These are phyloP conservation scores for Pomacea canaliculata DNA, from an alignment of 2,888 invertebrate genomes.

Conservation along the genomic window DNA sequence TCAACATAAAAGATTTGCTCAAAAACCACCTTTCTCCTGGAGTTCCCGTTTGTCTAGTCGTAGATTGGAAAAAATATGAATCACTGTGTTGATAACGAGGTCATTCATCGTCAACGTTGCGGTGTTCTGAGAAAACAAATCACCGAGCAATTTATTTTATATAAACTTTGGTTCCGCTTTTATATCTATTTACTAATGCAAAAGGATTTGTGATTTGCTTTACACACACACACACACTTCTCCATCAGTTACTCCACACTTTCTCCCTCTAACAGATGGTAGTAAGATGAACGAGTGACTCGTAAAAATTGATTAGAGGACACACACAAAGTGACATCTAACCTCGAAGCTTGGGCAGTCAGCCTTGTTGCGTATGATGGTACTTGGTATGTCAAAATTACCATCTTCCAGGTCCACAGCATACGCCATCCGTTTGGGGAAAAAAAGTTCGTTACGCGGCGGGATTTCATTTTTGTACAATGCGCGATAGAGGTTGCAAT, in stretches of 20 bases:
- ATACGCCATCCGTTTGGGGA: conserved; percentile 97
- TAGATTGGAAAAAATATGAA: conserved; percentile 95
- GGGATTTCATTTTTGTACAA: conserved; percentile 74
- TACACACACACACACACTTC: background rate
- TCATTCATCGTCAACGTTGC: conserved; percentile 76
- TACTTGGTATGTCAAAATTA: conserved; percentile 95
- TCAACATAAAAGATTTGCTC: conserved; percentile 26
- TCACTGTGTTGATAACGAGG: conserved; percentile 92
- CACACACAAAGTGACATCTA: conserved; percentile 16
- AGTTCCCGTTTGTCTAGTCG: conserved; percentile 86
- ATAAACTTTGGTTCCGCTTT: too few relatives aligned
- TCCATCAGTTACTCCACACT: background rate
- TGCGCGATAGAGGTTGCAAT: conserved; percentile 74
- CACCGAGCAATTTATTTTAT: too few relatives aligned
- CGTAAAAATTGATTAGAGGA: background rate
- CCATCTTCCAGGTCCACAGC: conserved; percentile 92
- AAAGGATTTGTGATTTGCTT: background rate
- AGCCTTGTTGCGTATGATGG: conserved; percentile 85
- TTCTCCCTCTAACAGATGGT: background rate
- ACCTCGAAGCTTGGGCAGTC: conserved; percentile 83
- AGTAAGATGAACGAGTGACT: background rate
- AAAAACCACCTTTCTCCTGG: conserved; percentile 72
- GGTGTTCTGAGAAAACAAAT: conserved; percentile 66
- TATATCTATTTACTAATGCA: background rate
- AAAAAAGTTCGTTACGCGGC: conserved; percentile 89